Conservation (phyloP, 1,140 invertebrate genomes). For the Papilio helenus region DNA sequence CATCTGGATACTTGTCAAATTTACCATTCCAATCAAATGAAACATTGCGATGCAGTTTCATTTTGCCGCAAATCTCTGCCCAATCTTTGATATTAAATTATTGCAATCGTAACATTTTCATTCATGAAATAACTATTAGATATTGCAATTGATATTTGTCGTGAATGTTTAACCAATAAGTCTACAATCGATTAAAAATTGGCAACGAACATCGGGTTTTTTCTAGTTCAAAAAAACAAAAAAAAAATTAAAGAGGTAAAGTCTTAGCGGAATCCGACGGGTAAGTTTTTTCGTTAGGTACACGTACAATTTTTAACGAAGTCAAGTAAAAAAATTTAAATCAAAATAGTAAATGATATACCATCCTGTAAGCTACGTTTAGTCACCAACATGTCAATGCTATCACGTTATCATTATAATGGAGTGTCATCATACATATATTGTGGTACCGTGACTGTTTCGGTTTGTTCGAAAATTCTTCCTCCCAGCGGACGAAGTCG, state of each 20-base stretch:
- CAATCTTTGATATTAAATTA: slow-evolving; percentile 13
- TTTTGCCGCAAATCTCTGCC: slow-evolving; percentile 16
- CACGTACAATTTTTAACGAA: too few species aligned
- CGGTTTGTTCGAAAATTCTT: not conserved
- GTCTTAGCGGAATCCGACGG: not conserved
- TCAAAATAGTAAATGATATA: not conserved
- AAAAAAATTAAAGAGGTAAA: not conserved
- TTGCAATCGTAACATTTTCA: not conserved
- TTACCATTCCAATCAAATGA: slow-evolving; percentile 21
- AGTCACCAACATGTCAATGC: too few species aligned
- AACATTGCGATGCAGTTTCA: slow-evolving; percentile 14
- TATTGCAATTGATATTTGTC: not conserved
- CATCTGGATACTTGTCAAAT: slow-evolving; percentile 14
- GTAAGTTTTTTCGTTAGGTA: too few species aligned
- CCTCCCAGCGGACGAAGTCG: not conserved
- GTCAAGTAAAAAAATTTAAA: too few species aligned
- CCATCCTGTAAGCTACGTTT: too few species aligned
- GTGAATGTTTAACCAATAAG: not conserved
- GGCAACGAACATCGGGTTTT: too few species aligned
- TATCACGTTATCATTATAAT: too few species aligned
- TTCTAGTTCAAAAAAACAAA: not conserved
- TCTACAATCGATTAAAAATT: too few species aligned
- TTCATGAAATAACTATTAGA: not conserved
- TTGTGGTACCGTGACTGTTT: not conserved
- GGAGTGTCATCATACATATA: too few species aligned